Evolutionary conservation across 2,797 vertebrate genomes (phyloP).

Genomic region (Kryptolebias ocellatus): DNA sequence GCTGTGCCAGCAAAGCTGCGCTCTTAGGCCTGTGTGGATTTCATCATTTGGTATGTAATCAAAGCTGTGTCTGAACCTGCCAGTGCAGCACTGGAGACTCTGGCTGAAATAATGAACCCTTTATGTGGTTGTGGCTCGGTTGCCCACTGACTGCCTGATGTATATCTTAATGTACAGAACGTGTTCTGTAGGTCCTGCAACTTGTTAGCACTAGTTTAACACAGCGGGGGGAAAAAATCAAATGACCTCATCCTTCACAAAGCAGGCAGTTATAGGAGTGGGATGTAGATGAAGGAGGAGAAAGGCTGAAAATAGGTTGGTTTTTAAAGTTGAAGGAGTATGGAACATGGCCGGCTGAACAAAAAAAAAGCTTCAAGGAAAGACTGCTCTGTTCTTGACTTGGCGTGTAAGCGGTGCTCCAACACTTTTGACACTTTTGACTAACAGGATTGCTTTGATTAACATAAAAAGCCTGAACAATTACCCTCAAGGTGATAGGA

Average conservation of each 20-base stretch:
- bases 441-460: conserved; percentile 34
- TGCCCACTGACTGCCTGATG: conserved; percentile 79
- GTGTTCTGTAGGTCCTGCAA: conserved; percentile 80
- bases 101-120: conserved; percentile 78
- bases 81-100: conserved; percentile 73
- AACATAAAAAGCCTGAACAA: conserved; percentile 28
- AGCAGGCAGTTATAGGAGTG: conserved; percentile 70
- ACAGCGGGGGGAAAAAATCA: conserved; percentile 65
- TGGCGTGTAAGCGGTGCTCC: conserved; percentile 14
- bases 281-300: conserved; percentile 37
- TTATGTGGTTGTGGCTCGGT: conserved; percentile 75
- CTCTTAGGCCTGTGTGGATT: conserved; percentile 79
- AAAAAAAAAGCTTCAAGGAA: conserved; percentile 15
- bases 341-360: conserved; percentile 15
- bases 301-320: conserved; percentile 24
- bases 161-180: conserved; percentile 83
- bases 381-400: conserved; percentile 11
- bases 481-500: conserved; percentile 40
- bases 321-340: conserved; percentile 20
- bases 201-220: conserved; percentile 84
- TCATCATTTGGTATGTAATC: conserved; percentile 81
- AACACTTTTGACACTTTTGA: conserved; percentile 8
- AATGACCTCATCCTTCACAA: conserved; percentile 82
- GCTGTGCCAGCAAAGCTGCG: conserved; percentile 74
- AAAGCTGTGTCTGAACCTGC: conserved; percentile 80